Evolutionary conservation across 2,888 invertebrate species (phyloP).

Genomic region (Stomorhina lunata): DNA sequence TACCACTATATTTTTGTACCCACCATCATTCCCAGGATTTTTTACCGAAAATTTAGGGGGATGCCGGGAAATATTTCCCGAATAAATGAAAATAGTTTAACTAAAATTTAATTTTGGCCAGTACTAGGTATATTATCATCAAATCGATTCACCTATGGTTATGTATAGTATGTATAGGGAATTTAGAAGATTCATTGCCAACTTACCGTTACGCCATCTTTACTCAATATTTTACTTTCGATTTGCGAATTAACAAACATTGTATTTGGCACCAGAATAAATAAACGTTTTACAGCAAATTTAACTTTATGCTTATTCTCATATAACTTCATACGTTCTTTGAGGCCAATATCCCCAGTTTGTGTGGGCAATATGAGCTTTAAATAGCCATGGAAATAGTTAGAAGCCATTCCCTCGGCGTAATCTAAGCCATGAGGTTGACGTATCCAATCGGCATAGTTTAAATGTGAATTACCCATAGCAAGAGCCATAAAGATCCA

Average conservation of each 20-base stretch:
- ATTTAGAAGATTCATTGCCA: too few relatives aligned
- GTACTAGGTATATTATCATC: too few relatives aligned
- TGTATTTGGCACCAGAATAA: slow-evolving; percentile 75
- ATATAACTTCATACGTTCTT: slow-evolving; percentile 72
- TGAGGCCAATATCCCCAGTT: slow-evolving; percentile 69
- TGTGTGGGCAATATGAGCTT: slow-evolving; percentile 71
- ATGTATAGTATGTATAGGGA: too few relatives aligned
- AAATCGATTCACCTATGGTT: too few relatives aligned
- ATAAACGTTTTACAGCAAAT: slow-evolving; percentile 72
- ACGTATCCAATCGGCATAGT: slow-evolving; percentile 72
- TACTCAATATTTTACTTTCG: slow-evolving; percentile 70
- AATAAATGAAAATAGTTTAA: too few relatives aligned
- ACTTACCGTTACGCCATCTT: slow-evolving; percentile 68
- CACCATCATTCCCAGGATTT: too few relatives aligned
- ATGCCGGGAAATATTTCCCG: too few relatives aligned
- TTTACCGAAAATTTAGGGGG: too few relatives aligned
- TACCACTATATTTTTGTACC: too few relatives aligned
- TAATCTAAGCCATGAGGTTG: slow-evolving; percentile 74
- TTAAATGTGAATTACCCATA: slow-evolving; percentile 68
- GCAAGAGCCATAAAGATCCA: slow-evolving; percentile 66
- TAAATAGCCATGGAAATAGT: slow-evolving; percentile 76
- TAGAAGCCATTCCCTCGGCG: slow-evolving; percentile 75
- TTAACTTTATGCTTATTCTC: slow-evolving; percentile 68
- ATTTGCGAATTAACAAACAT: slow-evolving; percentile 72
- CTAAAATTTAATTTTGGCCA: too few relatives aligned